Base-by-base conservation (phyloP, 2,888 invertebrate species). In the Sympetrum striolatum region DNA sequence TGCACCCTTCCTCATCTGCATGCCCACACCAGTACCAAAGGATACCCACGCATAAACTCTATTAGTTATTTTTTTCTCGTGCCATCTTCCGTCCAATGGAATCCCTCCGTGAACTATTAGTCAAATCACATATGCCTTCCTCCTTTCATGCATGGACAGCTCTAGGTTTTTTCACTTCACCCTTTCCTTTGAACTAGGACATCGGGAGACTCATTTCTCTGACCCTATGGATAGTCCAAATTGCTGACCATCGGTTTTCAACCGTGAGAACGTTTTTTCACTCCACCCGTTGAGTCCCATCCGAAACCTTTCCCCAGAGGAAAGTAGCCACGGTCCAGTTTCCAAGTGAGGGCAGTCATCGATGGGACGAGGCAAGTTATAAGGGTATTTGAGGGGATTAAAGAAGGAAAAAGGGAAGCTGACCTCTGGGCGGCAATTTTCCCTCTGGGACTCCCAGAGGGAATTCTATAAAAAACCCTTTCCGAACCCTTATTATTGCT, bases 101-200 rank as follows among this genome's bases (percentile, higher is more conserved):
- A n/a, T 60, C n/a, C 60, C 39, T 22, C 60, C 15, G 37, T 18
- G 37, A 37, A 60, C 64, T 60, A 86, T 58, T 60, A 60, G 86
- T 86, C 86, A 86, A 35, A 60, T 64, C 86, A 37, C 80, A 22
- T 39, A 80, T 18, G 18, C 39, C 48, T 58, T n/a, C 80, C 44
- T 31, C 53, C 64, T 37, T 86, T 64, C 31, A 64, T 60, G 86
- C 86, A 86, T 86, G 86, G 86, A 37, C 60, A 64, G 86, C n/a
- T 31, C 31, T 37, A 58, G 35, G 37, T 60, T 86, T 64, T 60
- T 37, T 60, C 8, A 37, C 37, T 37, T 64, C 2, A 39, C 22
- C 37, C 60, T 10, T 25, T 73, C 31, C 73, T 25, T 22, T 64
- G 10, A n/a, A 64, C 18, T n/a, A 60, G 60, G 73, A 25, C 73